Percentiles rank a stretch among this genome's conserved stretches.
Conservation (phyloP, 2,113 vertebrate species). For the Mesocricetus auratus region DNA sequence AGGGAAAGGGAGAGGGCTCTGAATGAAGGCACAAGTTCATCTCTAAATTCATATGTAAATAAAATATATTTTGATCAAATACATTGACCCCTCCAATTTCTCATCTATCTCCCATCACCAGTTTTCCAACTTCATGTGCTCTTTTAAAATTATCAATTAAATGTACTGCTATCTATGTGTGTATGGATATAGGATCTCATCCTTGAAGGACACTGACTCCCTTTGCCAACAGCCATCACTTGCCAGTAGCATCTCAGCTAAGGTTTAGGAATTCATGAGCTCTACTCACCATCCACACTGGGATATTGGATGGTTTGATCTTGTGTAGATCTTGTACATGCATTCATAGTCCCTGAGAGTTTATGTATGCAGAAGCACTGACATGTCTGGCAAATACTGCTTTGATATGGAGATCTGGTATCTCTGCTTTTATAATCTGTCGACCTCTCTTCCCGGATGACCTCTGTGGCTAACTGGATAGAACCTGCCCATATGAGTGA, state of each 20-base stretch:
- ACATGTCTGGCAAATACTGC: neutral
- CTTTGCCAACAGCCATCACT: neutral
- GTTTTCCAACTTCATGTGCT: neutral
- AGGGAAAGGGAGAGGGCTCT: fast-evolving
- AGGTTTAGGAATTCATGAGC: neutral
- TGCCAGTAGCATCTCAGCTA: neutral
- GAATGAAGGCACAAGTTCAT: neutral
- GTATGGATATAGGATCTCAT: neutral
- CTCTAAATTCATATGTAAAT: neutral
- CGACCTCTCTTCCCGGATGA: neutral
- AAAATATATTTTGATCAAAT: neutral
- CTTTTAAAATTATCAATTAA: neutral
- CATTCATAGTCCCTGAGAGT: neutral
- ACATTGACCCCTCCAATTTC: neutral
- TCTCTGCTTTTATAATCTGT: neutral
- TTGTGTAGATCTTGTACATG: neutral
- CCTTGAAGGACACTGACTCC: neutral
- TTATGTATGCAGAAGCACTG: neutral
- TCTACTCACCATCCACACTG: neutral
- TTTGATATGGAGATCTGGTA: neutral
- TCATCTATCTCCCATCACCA: neutral
- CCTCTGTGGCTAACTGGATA: neutral
- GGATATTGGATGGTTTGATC: neutral
- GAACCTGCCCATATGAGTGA: neutral
- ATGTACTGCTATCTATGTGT: neutral